Evolutionary conservation across 1,140 invertebrate genomes (phyloP), one percentile per base, ranked within the genome.

Genomic region (Drosophila virilis): DNA sequence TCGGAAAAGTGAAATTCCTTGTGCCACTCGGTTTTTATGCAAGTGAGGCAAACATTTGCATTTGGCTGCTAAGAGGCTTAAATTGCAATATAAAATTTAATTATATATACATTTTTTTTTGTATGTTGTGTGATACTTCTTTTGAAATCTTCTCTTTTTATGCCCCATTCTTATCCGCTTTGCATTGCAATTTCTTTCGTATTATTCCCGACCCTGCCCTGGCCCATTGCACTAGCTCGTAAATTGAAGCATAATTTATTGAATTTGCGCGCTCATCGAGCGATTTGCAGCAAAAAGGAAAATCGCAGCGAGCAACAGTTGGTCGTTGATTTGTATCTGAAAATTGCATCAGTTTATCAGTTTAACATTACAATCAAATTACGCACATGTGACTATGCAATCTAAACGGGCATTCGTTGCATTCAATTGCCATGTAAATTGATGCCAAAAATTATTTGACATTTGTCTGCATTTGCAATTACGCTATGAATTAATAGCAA

Each of bases 171-270:
- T 61, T 7, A 10, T 57, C 15, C 17, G 45, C 42, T 46, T 46
- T 73, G 13, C 7, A 50, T 42, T 35, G 43, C 51, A 51, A 68
- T 40, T 43, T 57, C 48, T 57, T 10, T 15, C n/a, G 22, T 38
- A 43, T 51, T 28, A 37, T 50, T 7, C 10, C 12, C 1, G 42
- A 15, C 13, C 42, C 22, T 28, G 4, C 48, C 43, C 32, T 50
- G 42, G n/a, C 1, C 4, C 8, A 32, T 22, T 35, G 13, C 12
- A 7, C 32, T 46, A 4, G 9, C 28, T 22, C 6, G 70, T 13
- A 74, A 77, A 85, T 77, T 64, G 77, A 70, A 60, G 68, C 42
- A 61, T 76, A 77, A 74, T 85, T 84, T 84, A 85, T 84, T 85
- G 73, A 70, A 85, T 85, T 85, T 80, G 69, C 55, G 52, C 59